Evolutionary conservation across 2,797 vertebrate genomes (phyloP), one percentile per base, ranked within the genome.

Genomic region (Cryptoprocta ferox): DNA sequence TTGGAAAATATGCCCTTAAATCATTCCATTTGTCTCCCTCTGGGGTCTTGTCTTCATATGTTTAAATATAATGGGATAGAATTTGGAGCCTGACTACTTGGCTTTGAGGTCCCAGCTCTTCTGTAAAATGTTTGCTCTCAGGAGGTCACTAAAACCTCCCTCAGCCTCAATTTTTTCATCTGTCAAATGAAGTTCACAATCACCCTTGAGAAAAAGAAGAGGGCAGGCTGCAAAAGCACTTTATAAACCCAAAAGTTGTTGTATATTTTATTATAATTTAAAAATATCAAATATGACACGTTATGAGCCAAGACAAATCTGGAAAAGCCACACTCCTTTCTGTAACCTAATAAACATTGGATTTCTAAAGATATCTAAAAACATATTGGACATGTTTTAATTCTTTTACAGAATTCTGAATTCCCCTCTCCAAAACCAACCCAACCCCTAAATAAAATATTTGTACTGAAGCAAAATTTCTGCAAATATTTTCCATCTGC

Each of bases 321-420:
- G 50, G 87, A 50, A 91, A 78, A 95, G 32, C 32, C 48, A 45
- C 24, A 21, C 48, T 70, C 95, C 39, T 80, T 89, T 84, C 83
- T 79, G 42, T 53, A 95, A 88, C n/a, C 19, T 39, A 66, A 93
- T 50, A 75, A 76, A 89, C 28, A 42, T 32, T 84, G 18, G 39
- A 87, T 92, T 91, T 97, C 66, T 93, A 73, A 97, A 94, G 79
- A 63, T 19, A 85, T 35, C 28, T 61, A 86, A 76, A 92, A 81
- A 53, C 71, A 32, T 35, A 21, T 13, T 56, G 50, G 45, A 68
- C 35, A 19, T 45, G 45, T 92, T 89, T 86, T 63, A 68, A 90
- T 78, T 42, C 45, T 86, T n/a, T 26, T 35, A 56, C 37, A 87
- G 48, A 83, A 85, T 71, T 91, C 53, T 53, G 16, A 90, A 76